Conservation (phyloP, 2,888 invertebrate species). For the Orgyia antiqua region DNA sequence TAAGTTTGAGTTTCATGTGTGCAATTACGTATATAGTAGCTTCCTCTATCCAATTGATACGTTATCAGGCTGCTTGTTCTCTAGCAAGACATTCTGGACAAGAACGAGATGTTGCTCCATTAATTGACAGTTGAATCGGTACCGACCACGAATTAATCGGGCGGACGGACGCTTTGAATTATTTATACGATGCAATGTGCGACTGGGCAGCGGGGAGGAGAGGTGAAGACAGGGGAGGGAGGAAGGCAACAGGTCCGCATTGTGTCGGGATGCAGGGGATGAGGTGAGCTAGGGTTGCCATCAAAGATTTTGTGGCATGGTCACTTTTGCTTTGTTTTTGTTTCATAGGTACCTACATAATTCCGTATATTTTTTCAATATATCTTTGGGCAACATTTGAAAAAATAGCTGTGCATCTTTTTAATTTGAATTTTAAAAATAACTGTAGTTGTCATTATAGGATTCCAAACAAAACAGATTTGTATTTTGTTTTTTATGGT, state of each 20-base stretch:
- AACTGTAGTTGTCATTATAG: no score
- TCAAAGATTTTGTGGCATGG: conserved; percentile 12
- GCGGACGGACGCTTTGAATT: conserved; percentile 55
- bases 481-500: no score
- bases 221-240: conserved; percentile 11
- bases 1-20: no score
- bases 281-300: conserved; percentile 44
- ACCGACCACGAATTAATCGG: conserved; percentile 69
- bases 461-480: no score
- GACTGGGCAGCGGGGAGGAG: conserved; percentile 26
- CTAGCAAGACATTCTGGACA: conserved; percentile 15
- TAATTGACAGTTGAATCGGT: conserved; percentile 75
- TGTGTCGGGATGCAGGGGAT: conserved; percentile 67
- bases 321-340: conserved; percentile 4
- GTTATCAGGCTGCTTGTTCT: conserved; percentile 20
- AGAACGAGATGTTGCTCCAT: conserved; percentile 36
- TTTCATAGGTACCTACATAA: no score
- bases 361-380: background rate
- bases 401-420: no score
- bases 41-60: conserved; percentile 18
- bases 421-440: no score
- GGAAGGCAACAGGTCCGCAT: conserved; percentile 63
- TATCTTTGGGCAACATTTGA: no score
- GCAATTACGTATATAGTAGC: no score
- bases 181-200: conserved; percentile 62